These are phyloP conservation scores for Hypothenemus hampei DNA, from an alignment of 1,140 invertebrate species.

Conservation along the genomic window DNA sequence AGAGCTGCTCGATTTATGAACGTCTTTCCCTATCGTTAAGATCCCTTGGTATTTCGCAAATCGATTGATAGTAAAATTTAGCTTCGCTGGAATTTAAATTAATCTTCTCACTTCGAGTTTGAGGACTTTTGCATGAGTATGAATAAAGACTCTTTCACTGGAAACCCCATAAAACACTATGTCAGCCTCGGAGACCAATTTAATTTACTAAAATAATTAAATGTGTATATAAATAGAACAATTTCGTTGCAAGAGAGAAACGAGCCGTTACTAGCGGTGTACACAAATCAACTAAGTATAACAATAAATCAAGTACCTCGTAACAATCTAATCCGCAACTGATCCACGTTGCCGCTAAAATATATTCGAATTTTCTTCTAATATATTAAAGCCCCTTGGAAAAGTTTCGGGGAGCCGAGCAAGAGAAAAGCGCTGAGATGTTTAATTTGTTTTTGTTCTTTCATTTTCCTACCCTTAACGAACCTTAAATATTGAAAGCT, in stretches of 20 bases:
- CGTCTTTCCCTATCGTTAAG: no score
- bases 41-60: no score
- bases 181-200: conserved; percentile 23
- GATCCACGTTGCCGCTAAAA: conserved; percentile 27
- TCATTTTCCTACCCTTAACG: no score
- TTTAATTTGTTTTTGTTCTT: no score
- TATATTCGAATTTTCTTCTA: conserved; percentile 22
- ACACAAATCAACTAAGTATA: conserved; percentile 34
- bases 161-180: conserved; percentile 16
- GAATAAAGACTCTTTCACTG: no score
- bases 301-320: conserved; percentile 33
- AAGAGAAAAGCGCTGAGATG: neutral
- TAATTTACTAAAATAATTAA: conserved; percentile 32
- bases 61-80: no score
- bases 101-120: no score
- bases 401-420: neutral
- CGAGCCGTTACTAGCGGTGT: conserved; percentile 26
- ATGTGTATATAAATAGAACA: conserved; percentile 32
- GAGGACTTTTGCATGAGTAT: no score
- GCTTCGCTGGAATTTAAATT: no score
- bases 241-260: conserved; percentile 22
- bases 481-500: no score
- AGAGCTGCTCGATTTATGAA: no score
- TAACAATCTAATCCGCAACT: conserved; percentile 32
- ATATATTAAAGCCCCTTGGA: conserved; percentile 3